Evolutionary conservation across 2,888 invertebrate species (phyloP).

Genomic region (Eupithecia inturbata): DNA sequence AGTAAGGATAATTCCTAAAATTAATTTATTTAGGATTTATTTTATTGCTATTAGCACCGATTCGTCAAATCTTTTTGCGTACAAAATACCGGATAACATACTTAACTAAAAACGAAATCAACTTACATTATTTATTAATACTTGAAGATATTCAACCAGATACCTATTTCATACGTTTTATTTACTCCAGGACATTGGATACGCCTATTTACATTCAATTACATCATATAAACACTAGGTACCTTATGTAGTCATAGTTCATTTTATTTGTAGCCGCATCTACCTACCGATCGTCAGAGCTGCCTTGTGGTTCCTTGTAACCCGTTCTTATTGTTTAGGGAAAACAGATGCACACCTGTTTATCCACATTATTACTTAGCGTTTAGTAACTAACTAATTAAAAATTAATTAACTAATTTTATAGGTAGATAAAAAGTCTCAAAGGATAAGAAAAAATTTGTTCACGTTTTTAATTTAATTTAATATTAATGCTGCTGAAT

Average conservation of each 20-base stretch:
- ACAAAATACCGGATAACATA: not conserved
- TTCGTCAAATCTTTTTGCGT: not conserved
- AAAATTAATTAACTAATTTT: not conserved
- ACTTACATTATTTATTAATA: not conserved
- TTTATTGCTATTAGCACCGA: too few relatives aligned
- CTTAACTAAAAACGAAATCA: not conserved
- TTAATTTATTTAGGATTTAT: too few relatives aligned
- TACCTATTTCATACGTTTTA: not conserved
- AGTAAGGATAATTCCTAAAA: too few relatives aligned
- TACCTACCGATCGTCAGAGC: not conserved
- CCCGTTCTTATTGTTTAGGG: not conserved
- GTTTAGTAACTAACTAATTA: not conserved
- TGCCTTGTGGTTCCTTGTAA: conserved; percentile 13
- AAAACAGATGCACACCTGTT: not conserved
- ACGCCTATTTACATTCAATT: not conserved
- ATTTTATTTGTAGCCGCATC: conserved; percentile 30
- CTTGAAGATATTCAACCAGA: not conserved
- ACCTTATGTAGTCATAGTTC: conserved; percentile 5
- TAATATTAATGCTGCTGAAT: not conserved
- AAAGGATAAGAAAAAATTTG: not conserved
- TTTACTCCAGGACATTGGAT: not conserved
- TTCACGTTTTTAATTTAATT: not conserved
- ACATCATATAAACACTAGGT: not conserved
- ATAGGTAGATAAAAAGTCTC: not conserved
- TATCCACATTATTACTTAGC: not conserved